Evolutionary conservation across 2,888 invertebrate species (phyloP).

Genomic region (Mystacides longicornis): DNA sequence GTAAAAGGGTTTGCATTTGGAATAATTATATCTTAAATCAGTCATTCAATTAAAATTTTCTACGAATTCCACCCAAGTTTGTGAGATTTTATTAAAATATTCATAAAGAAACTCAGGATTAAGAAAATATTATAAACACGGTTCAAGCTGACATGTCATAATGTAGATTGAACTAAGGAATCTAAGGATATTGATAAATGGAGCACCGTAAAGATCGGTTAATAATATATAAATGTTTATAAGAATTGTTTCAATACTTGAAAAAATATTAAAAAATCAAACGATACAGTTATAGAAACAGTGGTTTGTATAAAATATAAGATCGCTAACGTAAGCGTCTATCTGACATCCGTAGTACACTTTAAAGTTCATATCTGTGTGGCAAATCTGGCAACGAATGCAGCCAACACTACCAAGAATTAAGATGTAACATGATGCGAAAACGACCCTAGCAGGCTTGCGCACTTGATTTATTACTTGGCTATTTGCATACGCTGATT

Average conservation of each 20-base stretch:
- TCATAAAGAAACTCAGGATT: no score
- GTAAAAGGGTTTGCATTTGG: no score
- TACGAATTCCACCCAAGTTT: no score
- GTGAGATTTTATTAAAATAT: no score
- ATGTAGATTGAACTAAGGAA: no score
- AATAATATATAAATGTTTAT: no score
- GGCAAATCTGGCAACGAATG: conserved; percentile 23
- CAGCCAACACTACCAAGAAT: conserved; percentile 41
- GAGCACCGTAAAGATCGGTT: no score
- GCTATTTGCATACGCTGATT: conserved; percentile 55
- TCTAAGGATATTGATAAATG: no score
- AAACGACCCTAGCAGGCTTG: conserved; percentile 46
- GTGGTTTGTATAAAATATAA: background rate
- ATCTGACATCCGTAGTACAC: conserved; percentile 13
- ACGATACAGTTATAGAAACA: conserved; percentile 3
- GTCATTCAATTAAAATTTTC: no score
- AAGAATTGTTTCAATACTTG: background rate
- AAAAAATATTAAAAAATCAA: background rate
- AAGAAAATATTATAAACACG: no score
- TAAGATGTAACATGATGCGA: conserved; percentile 56
- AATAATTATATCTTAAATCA: no score
- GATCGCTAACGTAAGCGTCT: conserved; percentile 14
- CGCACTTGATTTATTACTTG: conserved; percentile 51
- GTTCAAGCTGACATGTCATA: no score
- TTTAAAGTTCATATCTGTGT: conserved; percentile 20